Base-by-base conservation (phyloP, 30 jellyfish, hydroid and myxozoan genomes). In the Aurelia aurita region DNA sequence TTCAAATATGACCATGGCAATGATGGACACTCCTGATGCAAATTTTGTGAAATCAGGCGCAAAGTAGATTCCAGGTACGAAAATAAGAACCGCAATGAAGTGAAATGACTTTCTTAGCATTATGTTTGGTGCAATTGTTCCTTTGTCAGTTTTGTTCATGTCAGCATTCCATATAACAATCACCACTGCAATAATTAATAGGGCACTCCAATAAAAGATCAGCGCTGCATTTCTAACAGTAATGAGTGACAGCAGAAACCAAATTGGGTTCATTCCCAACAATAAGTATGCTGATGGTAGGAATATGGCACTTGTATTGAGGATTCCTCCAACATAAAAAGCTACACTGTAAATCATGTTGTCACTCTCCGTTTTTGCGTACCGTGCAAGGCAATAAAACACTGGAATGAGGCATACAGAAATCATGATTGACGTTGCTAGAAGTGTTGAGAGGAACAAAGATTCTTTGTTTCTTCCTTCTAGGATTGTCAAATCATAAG, bases 71-170 rank as follows among this genome's bases (percentile, higher is more conserved):
- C 92, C 97, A 25, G 96, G 96, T 20, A 79, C 47, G 67, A 57
- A 94, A 0, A 94, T 84, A 3, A 84, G 54, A 0, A 89, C 75
- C 1, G 96, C 99, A 34, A 94, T 78, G 9, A 89, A 69, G 54
- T 94, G 99, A 61, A 94, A 94, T 14, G 74, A 44, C 47, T 94
- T 94, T 58, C 99, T 27, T 3, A 85, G 65, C 11, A 94, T 55
- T 19, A 95, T 88, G 25, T 87, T 93, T 31, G 95, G 97, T 11
- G 81, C 32, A 20, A 22, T 5, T 21, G 21, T n/a, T n/a, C 77
- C 58, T 8, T n/a, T 19, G 11, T 26, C 64, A 3, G n/a, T 39
- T 12, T 44, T 77, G 35, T 79, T 68, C 28, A n/a, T 16, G 34
- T 57, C 86, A 31, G 89, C 31, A 51, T 86, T 87, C 96, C 96